These are phyloP conservation scores for Holocentrus rufus DNA, from an alignment of 2,797 vertebrate species.

Conservation along the genomic window DNA sequence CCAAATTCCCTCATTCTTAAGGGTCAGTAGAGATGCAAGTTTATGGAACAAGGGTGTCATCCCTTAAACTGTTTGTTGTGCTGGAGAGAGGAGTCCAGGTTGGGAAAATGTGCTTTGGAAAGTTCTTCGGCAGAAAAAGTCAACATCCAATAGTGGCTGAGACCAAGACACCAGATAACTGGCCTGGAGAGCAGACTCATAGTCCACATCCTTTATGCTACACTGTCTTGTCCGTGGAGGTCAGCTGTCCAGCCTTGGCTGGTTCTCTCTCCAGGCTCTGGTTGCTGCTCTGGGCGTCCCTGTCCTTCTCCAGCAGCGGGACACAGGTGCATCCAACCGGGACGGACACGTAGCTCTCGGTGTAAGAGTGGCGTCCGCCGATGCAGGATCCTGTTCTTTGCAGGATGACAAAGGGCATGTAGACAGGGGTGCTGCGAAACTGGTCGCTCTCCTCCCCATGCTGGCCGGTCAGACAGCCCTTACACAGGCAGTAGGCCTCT, in stretches of 20 bases:
- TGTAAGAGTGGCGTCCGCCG: constrained; percentile 86
- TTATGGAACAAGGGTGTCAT: too few relatives aligned
- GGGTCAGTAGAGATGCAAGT: too few relatives aligned
- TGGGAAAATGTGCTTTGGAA: too few relatives aligned
- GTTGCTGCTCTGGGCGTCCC: constrained; percentile 64
- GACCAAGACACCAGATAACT: too few relatives aligned
- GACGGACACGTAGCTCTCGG: constrained; percentile 88
- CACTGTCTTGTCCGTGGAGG: constrained; percentile 63
- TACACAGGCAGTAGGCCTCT: constrained; percentile 94
- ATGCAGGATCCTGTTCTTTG: constrained; percentile 84
- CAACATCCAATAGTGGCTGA: too few relatives aligned
- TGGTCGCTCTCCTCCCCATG: constrained; percentile 84
- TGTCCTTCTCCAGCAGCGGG: constrained; percentile 78
- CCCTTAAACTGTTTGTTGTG: too few relatives aligned
- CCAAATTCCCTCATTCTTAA: too few relatives aligned
- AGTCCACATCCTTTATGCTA: constrained; percentile 34
- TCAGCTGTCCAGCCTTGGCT: constrained; percentile 64
- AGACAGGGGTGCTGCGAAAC: constrained; percentile 89
- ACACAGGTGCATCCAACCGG: constrained; percentile 95
- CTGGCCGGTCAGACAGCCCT: constrained; percentile 87
- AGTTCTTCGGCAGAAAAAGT: too few relatives aligned
- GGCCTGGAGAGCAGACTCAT: too few relatives aligned
- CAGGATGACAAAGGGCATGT: constrained; percentile 89
- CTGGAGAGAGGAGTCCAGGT: too few relatives aligned
- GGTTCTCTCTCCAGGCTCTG: constrained; percentile 50